These are phyloP conservation scores for Drosophila prolongata DNA, from an alignment of 2,888 invertebrate species.

Conservation along the genomic window DNA sequence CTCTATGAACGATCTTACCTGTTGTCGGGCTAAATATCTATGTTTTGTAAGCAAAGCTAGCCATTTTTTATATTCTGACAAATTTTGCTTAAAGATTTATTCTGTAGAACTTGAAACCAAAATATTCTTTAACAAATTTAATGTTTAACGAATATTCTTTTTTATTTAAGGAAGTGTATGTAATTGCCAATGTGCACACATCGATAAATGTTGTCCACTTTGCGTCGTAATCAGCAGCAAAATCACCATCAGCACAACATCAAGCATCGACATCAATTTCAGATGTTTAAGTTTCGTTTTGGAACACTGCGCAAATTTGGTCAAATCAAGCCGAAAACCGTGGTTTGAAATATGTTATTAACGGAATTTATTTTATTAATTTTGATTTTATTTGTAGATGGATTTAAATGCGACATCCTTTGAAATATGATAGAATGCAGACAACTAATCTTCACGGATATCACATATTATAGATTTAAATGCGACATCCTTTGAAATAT, in stretches of 20 bases:
- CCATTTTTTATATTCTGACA: background rate
- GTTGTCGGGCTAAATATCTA: background rate
- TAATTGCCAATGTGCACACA: background rate
- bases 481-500: too few species aligned
- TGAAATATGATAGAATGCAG: too few species aligned
- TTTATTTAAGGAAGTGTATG: conserved; percentile 7
- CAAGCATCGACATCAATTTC: conserved; percentile 39
- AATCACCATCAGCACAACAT: conserved; percentile 17
- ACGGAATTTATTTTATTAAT: background rate
- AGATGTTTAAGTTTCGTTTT: conserved; percentile 30
- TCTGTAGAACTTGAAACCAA: too few species aligned
- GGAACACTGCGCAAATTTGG: conserved; percentile 35
- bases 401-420: too few species aligned
- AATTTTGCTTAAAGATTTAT: too few species aligned
- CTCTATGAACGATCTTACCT: too few species aligned
- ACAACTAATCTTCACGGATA: too few species aligned
- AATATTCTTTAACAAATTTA: background rate
- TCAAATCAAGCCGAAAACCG: conserved; percentile 10
- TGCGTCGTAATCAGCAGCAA: conserved; percentile 21
- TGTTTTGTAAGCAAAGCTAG: background rate
- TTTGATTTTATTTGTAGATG: too few species aligned
- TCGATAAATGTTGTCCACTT: conserved; percentile 11
- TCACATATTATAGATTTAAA: too few species aligned
- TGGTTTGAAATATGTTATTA: conserved; percentile 4
- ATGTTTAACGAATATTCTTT: background rate